Base-by-base conservation (phyloP, 2,797 vertebrate species). In the Enteromius thamalakanensis region DNA sequence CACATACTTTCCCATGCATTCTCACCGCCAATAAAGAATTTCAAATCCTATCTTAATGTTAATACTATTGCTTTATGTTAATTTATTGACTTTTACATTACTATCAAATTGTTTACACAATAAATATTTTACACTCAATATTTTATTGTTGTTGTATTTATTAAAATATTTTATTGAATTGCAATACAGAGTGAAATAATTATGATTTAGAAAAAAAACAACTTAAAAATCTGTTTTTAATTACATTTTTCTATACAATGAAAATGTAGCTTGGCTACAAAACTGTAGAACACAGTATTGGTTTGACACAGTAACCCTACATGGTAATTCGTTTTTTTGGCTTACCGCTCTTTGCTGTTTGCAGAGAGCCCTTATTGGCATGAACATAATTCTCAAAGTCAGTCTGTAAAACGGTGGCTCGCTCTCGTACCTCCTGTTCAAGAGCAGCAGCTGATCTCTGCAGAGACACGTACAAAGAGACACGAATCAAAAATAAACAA, bases 401-500 rank as follows among this genome's bases (percentile, higher is more conserved):
- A 0, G 96, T 97, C 95, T 99, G 97, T 80, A 99, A 90, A 69
- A 97, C 94, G 0, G 98, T 99, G 65, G 97, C 96, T 79, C 96
- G 91, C 70, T 96, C 96, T 12, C 90, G 92, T 67, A 95, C 89
- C 78, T 97, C 95, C 93, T 97, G 96, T 87, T 95, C 93, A 84
- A 94, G 91, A 2, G 60, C 86, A 6, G 78, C 85, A 8, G 85
- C 87, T 32, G 94, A 92, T 85, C 90, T 95, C 97, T 97, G 89
- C 65, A 32, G 10, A 32, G 10, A 89, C 87, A 42, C 17, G n/a
- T 23, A 55, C 3, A 84, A 21, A 79, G 10, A 79, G 10, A 45
- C 47, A 81, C 15, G 65, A 15, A 67, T 29, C 45, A 23, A n/a
- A 21, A 23, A 19, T 34, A 55, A 55, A 11, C 47, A 76, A 15